phyloP scores from a whole-genome alignment of 2,113 vertebrate genomes.

The Dasypus novemcinctus region DNA sequence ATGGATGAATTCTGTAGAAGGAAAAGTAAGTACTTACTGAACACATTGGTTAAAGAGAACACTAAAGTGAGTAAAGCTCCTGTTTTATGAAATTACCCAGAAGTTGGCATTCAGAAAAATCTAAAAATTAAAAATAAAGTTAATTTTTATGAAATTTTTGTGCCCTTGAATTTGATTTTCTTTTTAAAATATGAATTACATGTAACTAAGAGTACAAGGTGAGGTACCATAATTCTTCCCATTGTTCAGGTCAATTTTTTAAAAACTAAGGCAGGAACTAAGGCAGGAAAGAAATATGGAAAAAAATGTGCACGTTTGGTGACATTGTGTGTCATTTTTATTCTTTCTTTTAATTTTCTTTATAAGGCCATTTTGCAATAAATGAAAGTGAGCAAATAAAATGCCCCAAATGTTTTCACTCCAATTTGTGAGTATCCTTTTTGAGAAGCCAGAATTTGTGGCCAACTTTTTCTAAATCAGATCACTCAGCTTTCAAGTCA shows the following conservation, averaged over 20 bases:
- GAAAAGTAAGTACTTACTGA: neutral
- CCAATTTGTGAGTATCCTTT: constrained; percentile 43
- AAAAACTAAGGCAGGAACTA: neutral
- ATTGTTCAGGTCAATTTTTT: neutral
- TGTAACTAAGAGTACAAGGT: neutral
- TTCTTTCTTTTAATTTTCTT: constrained; percentile 7
- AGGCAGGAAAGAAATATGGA: neutral
- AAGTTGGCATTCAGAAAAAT: neutral
- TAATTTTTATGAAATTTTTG: neutral
- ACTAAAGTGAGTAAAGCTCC: neutral
- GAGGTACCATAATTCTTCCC: neutral
- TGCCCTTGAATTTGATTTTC: neutral
- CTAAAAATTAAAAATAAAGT: neutral
- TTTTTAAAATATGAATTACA: neutral
- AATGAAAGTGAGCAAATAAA: constrained; percentile 61
- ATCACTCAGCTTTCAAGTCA: constrained; percentile 64
- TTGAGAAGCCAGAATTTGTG: constrained; percentile 31
- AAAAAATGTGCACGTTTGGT: neutral
- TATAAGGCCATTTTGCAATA: constrained; percentile 24
- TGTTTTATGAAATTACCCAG: neutral
- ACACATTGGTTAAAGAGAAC: neutral
- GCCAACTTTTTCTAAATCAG: constrained; percentile 61
- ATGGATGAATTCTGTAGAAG: neutral
- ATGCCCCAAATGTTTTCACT: constrained; percentile 44
- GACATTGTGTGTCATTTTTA: neutral